These are phyloP conservation scores for Odiellus spinosus DNA, from an alignment of 2,888 invertebrate species.

Conservation along the genomic window DNA sequence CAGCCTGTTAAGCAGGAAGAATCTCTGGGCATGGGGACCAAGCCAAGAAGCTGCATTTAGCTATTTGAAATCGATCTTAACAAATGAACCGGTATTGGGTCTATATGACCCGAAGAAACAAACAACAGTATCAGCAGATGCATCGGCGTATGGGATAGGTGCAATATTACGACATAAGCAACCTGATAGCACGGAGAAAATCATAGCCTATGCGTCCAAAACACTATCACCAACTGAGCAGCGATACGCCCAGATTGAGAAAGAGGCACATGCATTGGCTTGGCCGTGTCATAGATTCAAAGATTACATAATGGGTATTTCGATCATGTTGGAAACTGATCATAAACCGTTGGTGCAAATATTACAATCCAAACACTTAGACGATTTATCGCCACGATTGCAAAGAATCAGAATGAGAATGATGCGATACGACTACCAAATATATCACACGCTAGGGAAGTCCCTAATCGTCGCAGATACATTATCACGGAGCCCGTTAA, in stretches of 20 bases:
- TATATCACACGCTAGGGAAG: slow-evolving; percentile 25
- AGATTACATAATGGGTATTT: slow-evolving; percentile 24
- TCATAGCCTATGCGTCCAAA: slow-evolving; percentile 26
- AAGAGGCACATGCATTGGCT: slow-evolving; percentile 27
- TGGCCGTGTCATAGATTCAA: slow-evolving; percentile 26
- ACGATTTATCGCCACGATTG: slow-evolving; percentile 26
- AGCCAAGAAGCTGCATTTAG: neutral
- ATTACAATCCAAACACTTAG: slow-evolving; percentile 25
- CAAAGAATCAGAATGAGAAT: slow-evolving; percentile 26
- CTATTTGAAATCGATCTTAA: neutral
- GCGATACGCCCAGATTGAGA: slow-evolving; percentile 28
- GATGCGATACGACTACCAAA: slow-evolving; percentile 22
- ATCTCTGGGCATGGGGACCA: neutral
- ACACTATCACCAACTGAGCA: slow-evolving; percentile 23
- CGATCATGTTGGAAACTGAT: slow-evolving; percentile 26
- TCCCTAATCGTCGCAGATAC: slow-evolving; percentile 24
- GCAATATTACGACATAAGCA: slow-evolving; percentile 20
- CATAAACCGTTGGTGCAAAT: slow-evolving; percentile 28
- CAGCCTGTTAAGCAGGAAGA: neutral
- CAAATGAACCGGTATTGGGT: slow-evolving; percentile 1
- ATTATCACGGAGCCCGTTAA: slow-evolving; percentile 16
- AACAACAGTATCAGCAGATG: neutral
- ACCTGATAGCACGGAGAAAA: slow-evolving; percentile 18
- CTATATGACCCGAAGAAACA: neutral
- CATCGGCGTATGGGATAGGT: slow-evolving; percentile 25